Percentiles rank a stretch among this genome's conserved stretches.
phyloP scores from a whole-genome alignment of 2,113 vertebrate species.

The Salvelinus namaycush region DNA sequence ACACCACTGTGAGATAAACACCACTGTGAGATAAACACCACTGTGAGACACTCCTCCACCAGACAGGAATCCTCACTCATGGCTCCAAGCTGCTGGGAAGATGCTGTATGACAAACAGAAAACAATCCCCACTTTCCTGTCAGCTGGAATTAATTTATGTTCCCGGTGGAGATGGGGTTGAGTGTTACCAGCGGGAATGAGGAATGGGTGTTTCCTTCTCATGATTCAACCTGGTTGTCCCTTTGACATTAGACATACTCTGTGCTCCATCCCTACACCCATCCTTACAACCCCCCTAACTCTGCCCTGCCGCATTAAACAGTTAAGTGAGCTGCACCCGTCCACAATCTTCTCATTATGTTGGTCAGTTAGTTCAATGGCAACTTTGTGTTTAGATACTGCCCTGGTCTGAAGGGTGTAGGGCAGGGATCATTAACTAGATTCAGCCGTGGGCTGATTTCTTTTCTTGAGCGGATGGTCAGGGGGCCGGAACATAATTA shows the following conservation, averaged over 20 bases:
- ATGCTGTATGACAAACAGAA: constrained; percentile 48
- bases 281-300: not conserved
- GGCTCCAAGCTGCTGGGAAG: constrained; percentile 30
- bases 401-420: not conserved
- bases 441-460: too few species aligned
- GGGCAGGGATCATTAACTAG: too few species aligned
- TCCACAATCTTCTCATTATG: constrained; percentile 15
- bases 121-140: constrained; percentile 28
- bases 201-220: constrained; percentile 20
- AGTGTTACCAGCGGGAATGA: not conserved
- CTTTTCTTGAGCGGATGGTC: too few species aligned
- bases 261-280: not conserved
- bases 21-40: not conserved
- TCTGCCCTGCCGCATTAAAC: not conserved
- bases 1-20: not conserved
- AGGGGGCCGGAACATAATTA: too few species aligned
- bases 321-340: not conserved
- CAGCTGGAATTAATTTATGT: constrained; percentile 45
- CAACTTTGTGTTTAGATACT: constrained; percentile 10
- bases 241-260: constrained; percentile 23
- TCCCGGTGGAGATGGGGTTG: constrained; percentile 33
- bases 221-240: constrained; percentile 22
- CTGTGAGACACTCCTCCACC: constrained; percentile 1
- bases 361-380: not conserved
- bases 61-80: constrained; percentile 16